Evolutionary conservation across 2,888 invertebrate species (phyloP).

Genomic region (Ischnura elegans): DNA sequence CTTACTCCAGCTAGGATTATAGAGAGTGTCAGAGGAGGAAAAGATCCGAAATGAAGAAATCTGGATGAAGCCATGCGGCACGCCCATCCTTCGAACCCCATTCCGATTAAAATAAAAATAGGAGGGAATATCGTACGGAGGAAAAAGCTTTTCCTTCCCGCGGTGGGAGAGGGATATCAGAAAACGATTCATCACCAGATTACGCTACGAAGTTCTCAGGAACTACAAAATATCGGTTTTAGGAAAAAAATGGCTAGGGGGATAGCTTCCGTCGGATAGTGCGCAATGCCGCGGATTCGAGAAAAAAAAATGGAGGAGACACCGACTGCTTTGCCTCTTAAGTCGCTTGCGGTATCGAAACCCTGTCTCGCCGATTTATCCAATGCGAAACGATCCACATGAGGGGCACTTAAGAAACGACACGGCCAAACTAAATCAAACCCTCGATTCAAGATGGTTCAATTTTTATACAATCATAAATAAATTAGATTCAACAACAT

Average conservation of each 20-base stretch:
- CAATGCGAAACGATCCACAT: background rate
- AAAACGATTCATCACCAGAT: slow-evolving; percentile 25
- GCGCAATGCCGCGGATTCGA: background rate
- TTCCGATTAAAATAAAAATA: background rate
- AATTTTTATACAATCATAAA: no score
- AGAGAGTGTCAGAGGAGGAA: background rate
- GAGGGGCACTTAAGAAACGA: background rate
- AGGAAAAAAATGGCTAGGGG: background rate
- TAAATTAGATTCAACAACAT: no score
- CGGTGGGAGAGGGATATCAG: background rate
- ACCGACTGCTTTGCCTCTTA: background rate
- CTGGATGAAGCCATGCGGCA: background rate
- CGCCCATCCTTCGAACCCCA: background rate
- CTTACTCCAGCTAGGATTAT: background rate
- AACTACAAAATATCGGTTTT: background rate
- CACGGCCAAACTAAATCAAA: background rate
- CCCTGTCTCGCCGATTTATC: background rate
- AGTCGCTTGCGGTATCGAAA: background rate
- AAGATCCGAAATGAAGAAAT: background rate
- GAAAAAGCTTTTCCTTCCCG: background rate
- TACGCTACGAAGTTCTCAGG: background rate
- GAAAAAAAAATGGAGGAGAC: background rate
- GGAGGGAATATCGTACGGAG: background rate
- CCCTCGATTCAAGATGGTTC: background rate
- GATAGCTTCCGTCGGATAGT: background rate